A percentile compares a stretch with the other conserved stretches of the same genome.
Evolutionary conservation across 2,113 vertebrate species (phyloP).

Genomic region (Engystomops pustulosus): DNA sequence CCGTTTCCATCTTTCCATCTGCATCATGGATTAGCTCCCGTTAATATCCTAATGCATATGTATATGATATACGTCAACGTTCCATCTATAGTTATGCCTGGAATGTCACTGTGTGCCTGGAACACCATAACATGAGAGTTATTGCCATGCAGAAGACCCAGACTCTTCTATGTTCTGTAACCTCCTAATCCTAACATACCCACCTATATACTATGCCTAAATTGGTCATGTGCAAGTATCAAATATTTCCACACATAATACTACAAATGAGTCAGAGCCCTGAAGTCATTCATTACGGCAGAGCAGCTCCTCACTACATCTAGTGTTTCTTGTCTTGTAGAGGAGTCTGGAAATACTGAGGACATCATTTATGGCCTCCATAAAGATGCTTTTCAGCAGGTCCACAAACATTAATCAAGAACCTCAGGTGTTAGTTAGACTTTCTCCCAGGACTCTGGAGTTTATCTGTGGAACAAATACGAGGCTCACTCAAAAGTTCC

Average conservation of each 20-base stretch:
- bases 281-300: conserved; percentile 43
- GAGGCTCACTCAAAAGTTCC: conserved; percentile 40
- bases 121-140: conserved; percentile 35
- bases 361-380: conserved; percentile 63
- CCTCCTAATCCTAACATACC: conserved; percentile 14
- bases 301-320: conserved; percentile 36
- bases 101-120: conserved; percentile 34
- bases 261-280: conserved; percentile 40
- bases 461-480: conserved; percentile 46
- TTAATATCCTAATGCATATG: conserved; percentile 35
- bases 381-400: conserved; percentile 58
- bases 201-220: conserved; percentile 48
- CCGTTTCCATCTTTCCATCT: conserved; percentile 40
- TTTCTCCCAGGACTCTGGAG: conserved; percentile 35
- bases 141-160: conserved; percentile 34
- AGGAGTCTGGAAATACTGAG: conserved; percentile 63
- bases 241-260: conserved; percentile 48
- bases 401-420: conserved; percentile 53
- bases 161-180: not conserved
- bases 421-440: conserved; percentile 53
- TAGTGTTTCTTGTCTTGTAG: conserved; percentile 46
- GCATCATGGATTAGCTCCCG: conserved; percentile 2
- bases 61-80: conserved; percentile 35
- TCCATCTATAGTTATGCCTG: conserved; percentile 33
- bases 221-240: conserved; percentile 54